phyloP scores from a whole-genome alignment of 2,888 invertebrate species.

The Drosophila multiciliata region DNA sequence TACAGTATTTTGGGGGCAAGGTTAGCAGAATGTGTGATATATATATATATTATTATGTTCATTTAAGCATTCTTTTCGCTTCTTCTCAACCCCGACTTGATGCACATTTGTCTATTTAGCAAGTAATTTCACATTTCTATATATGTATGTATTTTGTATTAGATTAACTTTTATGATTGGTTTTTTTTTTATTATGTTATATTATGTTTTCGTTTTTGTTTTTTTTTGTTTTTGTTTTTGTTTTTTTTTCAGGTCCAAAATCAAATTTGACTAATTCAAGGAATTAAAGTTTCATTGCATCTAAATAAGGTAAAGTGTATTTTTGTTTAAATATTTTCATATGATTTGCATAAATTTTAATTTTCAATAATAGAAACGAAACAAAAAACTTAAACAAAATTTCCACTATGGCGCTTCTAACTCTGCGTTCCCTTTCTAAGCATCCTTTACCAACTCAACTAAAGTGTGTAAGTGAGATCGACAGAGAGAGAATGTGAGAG shows the following conservation, averaged over 20 bases:
- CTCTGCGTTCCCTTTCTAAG: constrained; percentile 22
- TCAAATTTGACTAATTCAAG: constrained; percentile 83
- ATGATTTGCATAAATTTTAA: constrained; percentile 71
- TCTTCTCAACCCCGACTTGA: constrained; percentile 19
- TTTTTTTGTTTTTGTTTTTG: constrained; percentile 35
- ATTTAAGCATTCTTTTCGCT: constrained; percentile 12
- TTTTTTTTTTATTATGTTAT: constrained; percentile 28
- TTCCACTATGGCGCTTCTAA: constrained; percentile 74
- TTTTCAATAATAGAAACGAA: constrained; percentile 78
- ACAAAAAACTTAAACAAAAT: constrained; percentile 81
- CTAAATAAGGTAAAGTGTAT: constrained; percentile 78
- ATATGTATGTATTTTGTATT: constrained; percentile 45
- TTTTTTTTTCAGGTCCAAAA: constrained; percentile 82
- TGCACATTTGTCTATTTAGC: constrained; percentile 63
- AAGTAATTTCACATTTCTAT: constrained; percentile 37
- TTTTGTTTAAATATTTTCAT: constrained; percentile 75
- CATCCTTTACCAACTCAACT: constrained; percentile 22
- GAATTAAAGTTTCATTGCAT: constrained; percentile 83
- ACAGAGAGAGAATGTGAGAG: constrained; percentile 3
- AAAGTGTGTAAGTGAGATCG: constrained; percentile 9
- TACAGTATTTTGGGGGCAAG: constrained; percentile 14
- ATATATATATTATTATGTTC: neutral
- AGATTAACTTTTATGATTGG: constrained; percentile 49
- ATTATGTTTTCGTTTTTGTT: constrained; percentile 21
- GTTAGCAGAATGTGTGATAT: constrained; percentile 12